Base-by-base conservation (phyloP, 2,888 invertebrate genomes). In the Plebejus anna region DNA sequence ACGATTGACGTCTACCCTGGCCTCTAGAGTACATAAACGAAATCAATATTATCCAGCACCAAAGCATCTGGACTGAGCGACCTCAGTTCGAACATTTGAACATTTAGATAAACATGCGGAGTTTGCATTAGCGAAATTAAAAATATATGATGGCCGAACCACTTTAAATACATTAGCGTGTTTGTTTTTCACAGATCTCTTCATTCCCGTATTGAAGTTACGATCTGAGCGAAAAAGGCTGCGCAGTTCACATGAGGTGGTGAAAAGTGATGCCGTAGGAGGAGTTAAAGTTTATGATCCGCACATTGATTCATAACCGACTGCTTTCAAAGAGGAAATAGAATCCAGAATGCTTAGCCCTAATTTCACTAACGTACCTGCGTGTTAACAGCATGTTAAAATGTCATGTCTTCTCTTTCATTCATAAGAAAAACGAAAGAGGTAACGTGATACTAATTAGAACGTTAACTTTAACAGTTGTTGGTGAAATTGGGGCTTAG, bases 111-210 rank as follows among this genome's bases (percentile, higher is more conserved):
- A 66, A 66, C 66, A 13, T 28, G 42, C 38, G n/a, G 70, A 71
- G 42, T 71, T 38, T 16, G 73, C 73, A 73, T 73, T 73, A 73
- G 51, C 51, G 6, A 73, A 73, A 73, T 73, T 55, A 55, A 73
- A 73, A 55, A 51, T 73, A 73, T 36, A 73, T 16, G 28, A 73
- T 7, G 32, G 16, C 13, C 13, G 32, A 72, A 72, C n/a, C 73
- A 73, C 51, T 73, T 28, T 11, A 55, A 55, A 73, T 16, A 73
- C 47, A 73, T 73, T 73, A 51, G 73, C 16, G 11, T 4, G 28
- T 71, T 22, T n/a, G 47, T 32, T 55, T 11, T 73, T 51, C 28
- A 13, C 47, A 1, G 22, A 22, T 47, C 38, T 38, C 38, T 11
- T 51, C 28, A 7, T 28, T 47, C 11, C 1, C 28, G 51, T 47